Percentiles rank a stretch among this genome's conserved stretches.
Evolutionary conservation across 2,797 vertebrate species (phyloP).

Genomic region (Erethizon dorsatum): DNA sequence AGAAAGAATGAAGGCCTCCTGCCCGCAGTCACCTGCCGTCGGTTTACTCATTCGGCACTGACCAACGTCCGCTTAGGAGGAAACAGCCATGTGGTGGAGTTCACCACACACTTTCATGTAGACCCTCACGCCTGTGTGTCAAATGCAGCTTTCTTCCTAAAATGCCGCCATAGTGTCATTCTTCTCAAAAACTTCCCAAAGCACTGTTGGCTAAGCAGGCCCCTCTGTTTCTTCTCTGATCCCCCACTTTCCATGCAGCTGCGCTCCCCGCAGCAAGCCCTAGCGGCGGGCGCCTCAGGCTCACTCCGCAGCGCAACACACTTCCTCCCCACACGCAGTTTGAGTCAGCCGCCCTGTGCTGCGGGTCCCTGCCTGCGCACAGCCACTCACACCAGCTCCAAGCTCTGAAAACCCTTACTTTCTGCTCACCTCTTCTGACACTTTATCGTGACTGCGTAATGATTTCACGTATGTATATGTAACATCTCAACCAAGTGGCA

Average conservation of each 20-base stretch:
- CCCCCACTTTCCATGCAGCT: background rate
- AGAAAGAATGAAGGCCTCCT: background rate
- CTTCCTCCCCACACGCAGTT: rapidly evolving
- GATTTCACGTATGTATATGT: background rate
- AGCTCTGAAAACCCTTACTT: background rate
- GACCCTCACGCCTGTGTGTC: background rate
- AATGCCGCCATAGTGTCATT: background rate
- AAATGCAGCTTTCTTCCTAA: conserved; percentile 1
- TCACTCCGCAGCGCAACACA: rapidly evolving
- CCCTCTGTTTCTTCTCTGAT: background rate
- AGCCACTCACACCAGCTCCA: background rate
- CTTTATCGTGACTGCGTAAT: background rate
- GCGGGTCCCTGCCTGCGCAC: background rate
- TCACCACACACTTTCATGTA: background rate
- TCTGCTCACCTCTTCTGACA: background rate
- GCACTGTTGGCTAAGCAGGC: background rate
- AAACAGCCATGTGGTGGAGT: background rate
- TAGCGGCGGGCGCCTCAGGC: background rate
- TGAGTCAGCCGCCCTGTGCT: background rate
- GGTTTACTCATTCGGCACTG: background rate
- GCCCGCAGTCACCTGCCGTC: background rate
- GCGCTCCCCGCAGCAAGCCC: background rate
- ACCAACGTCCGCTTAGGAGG: background rate
- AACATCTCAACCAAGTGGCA: background rate
- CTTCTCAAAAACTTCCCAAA: conserved; percentile 9